Evolutionary conservation across 1,140 invertebrate species (phyloP), one percentile per base, ranked within the genome.

Genomic region (Nymphalis io): DNA sequence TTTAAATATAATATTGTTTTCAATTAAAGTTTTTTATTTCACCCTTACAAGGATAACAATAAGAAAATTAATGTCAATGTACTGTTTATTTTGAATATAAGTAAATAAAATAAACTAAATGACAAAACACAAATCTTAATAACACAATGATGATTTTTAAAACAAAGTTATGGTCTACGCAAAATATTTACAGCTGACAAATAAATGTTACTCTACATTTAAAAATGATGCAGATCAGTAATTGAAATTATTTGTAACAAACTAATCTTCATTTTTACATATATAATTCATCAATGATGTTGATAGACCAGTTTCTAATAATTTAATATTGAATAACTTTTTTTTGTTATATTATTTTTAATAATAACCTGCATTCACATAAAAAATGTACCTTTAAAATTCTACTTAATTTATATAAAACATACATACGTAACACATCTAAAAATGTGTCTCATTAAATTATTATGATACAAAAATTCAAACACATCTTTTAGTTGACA

Each of bases 61-160:
- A 58, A 62, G 60, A 72, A 38, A 60, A 59, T 55, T 58, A 13
- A 39, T 46, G 16, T 55, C 39, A 80, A 83, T 83, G 83, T 90
- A 84, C 74, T 86, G 90, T 86, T 92, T 91, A 91, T 90, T 88
- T 84, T 89, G 88, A 92, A 92, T 91, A 92, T 90, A 91, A 91
- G 90, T 91, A 91, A 89, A 91, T 91, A 91, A 91, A 92, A 92
- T 92, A 90, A 92, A 92, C 85, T 89, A 84, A 84, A 88, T 90
- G 90, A 83, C 81, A 88, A 92, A 91, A 90, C 87, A 88, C 79
- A 87, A 86, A 88, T 87, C 85, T 74, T 90, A 90, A 87, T 84
- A 91, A 90, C 84, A 87, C 81, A 80, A 73, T 79, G 72, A 77
- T 87, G 85, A 90, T 90, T 87, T 83, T 87, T 85, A 76, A 79